Base-by-base conservation (phyloP, 2,113 vertebrate genomes). In the Fulmarus glacialis region DNA sequence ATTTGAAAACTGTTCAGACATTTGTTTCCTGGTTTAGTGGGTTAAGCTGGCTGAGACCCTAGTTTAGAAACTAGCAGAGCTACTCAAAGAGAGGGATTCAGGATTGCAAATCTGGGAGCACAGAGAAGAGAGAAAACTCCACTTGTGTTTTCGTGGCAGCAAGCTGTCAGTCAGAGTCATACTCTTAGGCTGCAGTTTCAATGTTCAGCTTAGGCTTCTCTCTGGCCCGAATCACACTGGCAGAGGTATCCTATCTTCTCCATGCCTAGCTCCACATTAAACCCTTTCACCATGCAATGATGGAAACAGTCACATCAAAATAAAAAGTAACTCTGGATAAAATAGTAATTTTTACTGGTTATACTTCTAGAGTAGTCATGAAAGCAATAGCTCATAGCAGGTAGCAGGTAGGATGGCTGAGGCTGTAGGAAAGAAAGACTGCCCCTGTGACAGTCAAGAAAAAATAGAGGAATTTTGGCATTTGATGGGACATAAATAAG, bases 111-210 rank as follows among this genome's bases (percentile, higher is more conserved):
- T 58, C 8, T 62, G 7, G 9, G 36, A 88, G 20, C n/a, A 70
- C 8, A 58, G 40, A 64, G 52, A 24, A 63, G 36, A 64, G 10
- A 32, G 43, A 63, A 75, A 83, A 68, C 0, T 1, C 4, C 26
- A 8, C 12, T 75, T 0, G 0, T n/a, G 5, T 56, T 83, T 77
- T 87, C 20, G 43, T 56, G 55, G 26, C 53, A 81, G 9, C 23
- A 84, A 87, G 10, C 27, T 81, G 8, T 71, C 52, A 50, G 68
- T 70, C n/a, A n/a, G n/a, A 68, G 32, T 67, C 24, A 7, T 55
- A 42, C 7, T 68, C 19, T 56, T 38, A 38, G 23, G 45, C 13
- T 73, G 15, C 22, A 32, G 6, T 68, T 80, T 59, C 32, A 12
- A 1, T 45, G 24, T 7, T 89, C 43, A 53, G 3, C 23, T 83